Conservation (phyloP, 2,888 invertebrate genomes). For the Serrognathus titanus region DNA sequence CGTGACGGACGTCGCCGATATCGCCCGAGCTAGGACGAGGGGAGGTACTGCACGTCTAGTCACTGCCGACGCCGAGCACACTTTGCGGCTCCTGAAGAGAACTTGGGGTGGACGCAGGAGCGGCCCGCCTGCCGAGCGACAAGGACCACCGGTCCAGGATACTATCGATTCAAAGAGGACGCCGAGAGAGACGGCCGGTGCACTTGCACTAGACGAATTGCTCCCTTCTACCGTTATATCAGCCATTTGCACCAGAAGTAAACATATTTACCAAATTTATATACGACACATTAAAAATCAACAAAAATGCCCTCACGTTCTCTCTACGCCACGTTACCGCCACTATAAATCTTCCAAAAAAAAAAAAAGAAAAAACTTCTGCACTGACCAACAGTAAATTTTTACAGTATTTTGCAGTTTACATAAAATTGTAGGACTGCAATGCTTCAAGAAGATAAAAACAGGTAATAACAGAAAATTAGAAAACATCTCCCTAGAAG, state of each 20-base stretch:
- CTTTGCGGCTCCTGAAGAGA: conserved; percentile 47
- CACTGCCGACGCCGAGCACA: conserved; percentile 56
- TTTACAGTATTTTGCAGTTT: too few species aligned
- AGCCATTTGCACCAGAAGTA: conserved; percentile 9
- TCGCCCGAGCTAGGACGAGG: conserved; percentile 36
- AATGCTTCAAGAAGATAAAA: too few species aligned
- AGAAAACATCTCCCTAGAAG: too few species aligned
- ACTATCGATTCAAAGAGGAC: conserved; percentile 39
- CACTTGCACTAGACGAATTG: conserved; percentile 24
- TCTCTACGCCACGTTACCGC: too few species aligned
- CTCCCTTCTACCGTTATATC: conserved; percentile 12
- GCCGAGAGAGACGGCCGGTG: conserved; percentile 24
- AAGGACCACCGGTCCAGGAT: conserved; percentile 38
- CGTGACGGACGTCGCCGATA: conserved; percentile 14
- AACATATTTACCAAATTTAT: conserved; percentile 6
- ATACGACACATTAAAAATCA: conserved; percentile 1
- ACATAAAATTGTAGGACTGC: too few species aligned
- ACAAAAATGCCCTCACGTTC: not conserved
- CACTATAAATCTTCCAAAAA: too few species aligned
- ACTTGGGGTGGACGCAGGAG: conserved; percentile 46
- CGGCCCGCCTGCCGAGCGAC: conserved; percentile 42
- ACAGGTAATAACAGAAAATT: too few species aligned
- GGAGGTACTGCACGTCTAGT: conserved; percentile 46
- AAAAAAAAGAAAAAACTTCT: too few species aligned
- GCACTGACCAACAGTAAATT: too few species aligned